Conservation (phyloP, 1,140 invertebrate species). For the Apis mellifera region DNA sequence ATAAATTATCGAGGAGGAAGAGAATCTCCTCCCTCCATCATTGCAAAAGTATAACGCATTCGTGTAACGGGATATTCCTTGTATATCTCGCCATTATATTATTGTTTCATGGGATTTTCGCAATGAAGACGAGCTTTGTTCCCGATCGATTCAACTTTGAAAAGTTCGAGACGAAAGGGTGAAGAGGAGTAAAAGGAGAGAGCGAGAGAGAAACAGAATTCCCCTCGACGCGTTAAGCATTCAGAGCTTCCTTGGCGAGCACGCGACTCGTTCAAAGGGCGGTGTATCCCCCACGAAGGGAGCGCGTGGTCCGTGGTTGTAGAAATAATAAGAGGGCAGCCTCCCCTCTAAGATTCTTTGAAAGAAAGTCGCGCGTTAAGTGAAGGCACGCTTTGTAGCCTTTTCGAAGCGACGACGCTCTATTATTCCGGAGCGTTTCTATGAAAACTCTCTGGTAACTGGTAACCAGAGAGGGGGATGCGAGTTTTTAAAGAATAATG, state of each 20-base stretch:
- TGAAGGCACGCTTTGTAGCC: slow-evolving; percentile 7
- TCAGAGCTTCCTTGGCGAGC: neutral
- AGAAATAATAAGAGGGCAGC: slow-evolving; percentile 7
- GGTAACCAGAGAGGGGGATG: neutral
- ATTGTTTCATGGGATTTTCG: neutral
- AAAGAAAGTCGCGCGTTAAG: slow-evolving; percentile 21
- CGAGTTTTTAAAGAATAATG: slow-evolving; percentile 49
- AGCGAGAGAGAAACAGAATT: neutral
- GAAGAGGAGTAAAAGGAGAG: no score
- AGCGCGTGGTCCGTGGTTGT: no score
- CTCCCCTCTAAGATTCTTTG: neutral
- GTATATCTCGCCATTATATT: no score
- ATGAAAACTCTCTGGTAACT: slow-evolving; percentile 36
- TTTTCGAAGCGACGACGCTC: neutral
- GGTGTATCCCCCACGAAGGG: no score
- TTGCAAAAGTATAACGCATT: neutral
- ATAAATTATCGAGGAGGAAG: slow-evolving; percentile 12
- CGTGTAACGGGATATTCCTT: neutral
- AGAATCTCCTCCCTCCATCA: neutral
- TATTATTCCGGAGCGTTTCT: slow-evolving; percentile 48
- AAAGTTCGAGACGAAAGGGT: neutral
- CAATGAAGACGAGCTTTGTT: neutral
- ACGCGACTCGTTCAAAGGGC: neutral
- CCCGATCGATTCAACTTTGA: neutral
- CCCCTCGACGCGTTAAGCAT: no score